These are phyloP conservation scores for Synanthedon formicaeformis DNA, from an alignment of 2,888 invertebrate species.

Conservation along the genomic window DNA sequence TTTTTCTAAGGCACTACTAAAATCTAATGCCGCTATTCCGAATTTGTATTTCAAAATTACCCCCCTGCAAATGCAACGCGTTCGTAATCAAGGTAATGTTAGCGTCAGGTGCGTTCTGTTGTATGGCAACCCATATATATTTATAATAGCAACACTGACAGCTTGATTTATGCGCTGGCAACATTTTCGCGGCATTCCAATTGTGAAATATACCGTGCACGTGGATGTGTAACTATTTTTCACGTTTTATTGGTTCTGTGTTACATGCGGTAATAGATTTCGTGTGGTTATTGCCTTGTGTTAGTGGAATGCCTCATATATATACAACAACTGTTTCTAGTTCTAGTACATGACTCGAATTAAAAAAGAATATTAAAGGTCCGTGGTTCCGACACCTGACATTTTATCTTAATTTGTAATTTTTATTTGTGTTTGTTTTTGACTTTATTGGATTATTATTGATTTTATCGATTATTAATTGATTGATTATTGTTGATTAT, in stretches of 20 bases:
- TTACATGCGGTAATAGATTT: conserved; percentile 20
- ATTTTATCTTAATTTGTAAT: no score
- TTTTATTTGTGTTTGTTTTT: no score
- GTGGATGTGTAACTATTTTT: conserved; percentile 41
- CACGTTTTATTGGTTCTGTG: conserved; percentile 38
- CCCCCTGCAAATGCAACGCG: conserved; percentile 28
- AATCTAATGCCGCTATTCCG: no score
- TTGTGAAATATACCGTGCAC: conserved; percentile 47
- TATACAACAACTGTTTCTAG: background rate
- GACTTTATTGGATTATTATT: no score
- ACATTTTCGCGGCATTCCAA: conserved; percentile 41
- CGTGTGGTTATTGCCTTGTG: conserved; percentile 2
- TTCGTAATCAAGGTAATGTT: conserved; percentile 62
- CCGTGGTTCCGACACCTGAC: no score
- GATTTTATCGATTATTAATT: no score
- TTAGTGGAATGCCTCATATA: background rate
- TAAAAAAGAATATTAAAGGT: no score
- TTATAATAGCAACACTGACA: conserved; percentile 63
- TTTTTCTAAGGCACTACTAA: no score
- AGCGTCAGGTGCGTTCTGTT: conserved; percentile 48
- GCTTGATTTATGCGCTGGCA: conserved; percentile 55
- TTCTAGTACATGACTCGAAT: no score
- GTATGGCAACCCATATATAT: conserved; percentile 43
- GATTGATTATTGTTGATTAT: no score
- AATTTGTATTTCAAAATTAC: no score